These are phyloP conservation scores for Trichosurus vulpecula DNA, from an alignment of 2,797 vertebrate genomes.

Conservation along the genomic window DNA sequence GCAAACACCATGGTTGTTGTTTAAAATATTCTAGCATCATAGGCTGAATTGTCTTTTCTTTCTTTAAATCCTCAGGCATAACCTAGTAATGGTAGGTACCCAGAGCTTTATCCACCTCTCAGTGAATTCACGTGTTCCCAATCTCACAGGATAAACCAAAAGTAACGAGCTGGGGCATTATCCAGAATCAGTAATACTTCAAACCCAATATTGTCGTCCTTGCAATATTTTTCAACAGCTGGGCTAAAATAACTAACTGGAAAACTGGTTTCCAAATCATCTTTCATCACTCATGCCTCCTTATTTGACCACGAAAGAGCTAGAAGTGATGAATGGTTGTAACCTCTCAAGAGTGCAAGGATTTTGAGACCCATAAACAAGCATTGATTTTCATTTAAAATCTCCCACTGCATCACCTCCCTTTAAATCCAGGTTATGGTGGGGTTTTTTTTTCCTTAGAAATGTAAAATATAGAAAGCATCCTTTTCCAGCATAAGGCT, in stretches of 20 bases:
- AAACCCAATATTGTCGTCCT: neutral
- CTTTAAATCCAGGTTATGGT: neutral
- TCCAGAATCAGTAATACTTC: neutral
- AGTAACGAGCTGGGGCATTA: neutral
- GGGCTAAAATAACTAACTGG: neutral
- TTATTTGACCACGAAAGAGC: neutral
- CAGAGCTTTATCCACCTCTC: neutral
- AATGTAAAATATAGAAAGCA: neutral
- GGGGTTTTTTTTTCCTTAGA: neutral
- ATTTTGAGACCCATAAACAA: neutral
- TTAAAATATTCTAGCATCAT: neutral
- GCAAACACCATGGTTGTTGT: neutral
- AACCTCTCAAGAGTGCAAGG: neutral
- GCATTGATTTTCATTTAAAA: neutral
- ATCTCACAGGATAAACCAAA: neutral
- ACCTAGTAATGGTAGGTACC: neutral
- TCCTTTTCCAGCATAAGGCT: neutral
- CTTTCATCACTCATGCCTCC: neutral
- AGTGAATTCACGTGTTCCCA: neutral
- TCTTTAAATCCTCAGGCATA: neutral
- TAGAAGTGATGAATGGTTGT: neutral
- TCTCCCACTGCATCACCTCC: neutral
- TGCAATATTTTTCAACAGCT: neutral
- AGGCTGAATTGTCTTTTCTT: neutral
- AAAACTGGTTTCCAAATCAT: neutral